Evolutionary conservation across 2,113 vertebrate genomes (phyloP), one percentile per base, ranked within the genome.

Genomic region (Rhagologus leucostigma): DNA sequence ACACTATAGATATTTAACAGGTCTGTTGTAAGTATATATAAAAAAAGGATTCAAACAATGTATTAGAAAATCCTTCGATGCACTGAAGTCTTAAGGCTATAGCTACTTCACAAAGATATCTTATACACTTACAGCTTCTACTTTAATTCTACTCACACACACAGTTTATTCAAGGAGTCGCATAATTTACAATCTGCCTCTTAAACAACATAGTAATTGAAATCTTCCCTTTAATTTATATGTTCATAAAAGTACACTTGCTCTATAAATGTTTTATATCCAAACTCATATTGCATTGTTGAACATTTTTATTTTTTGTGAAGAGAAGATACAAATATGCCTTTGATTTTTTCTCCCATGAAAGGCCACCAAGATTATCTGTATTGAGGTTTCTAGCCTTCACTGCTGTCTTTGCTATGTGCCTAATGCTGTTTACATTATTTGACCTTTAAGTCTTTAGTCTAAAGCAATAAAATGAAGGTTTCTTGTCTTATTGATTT

Each of bases 401-500:
- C 97, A 94, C 60, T 94, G 84, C 90, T 94, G 55, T 75, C 96
- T 97, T 97, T 92, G 50, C 94, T 95, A 76, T 81, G 65, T 89
- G 78, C 69, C 80, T 83, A 94, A 87, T 91, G 96, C 65, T 98
- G 91, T 98, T 98, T 97, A 98, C 98, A 88, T 95, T 84, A 95
- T 94, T 80, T 98, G 97, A 97, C 98, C 97, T 97, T 96, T 97
- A 91, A 96, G 94, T 95, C 84, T 87, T 76, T 90, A 85, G 81
- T 98, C 92, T 96, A 94, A 97, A 97, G 95, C 95, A 98, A 98
- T 97, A 98, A 98, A 97, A 98, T 95, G 88, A 97, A 98, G 97
- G 93, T 87, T 98, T 98, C 96, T 92, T 97, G 90, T 97, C 56
- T 93, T 97, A 98, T 98, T 96, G 97, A 98, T 98, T 97, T 95